Evolutionary conservation across 2,888 invertebrate species (phyloP), one percentile per base, ranked within the genome.

Genomic region (Meliscaeva auricollis): DNA sequence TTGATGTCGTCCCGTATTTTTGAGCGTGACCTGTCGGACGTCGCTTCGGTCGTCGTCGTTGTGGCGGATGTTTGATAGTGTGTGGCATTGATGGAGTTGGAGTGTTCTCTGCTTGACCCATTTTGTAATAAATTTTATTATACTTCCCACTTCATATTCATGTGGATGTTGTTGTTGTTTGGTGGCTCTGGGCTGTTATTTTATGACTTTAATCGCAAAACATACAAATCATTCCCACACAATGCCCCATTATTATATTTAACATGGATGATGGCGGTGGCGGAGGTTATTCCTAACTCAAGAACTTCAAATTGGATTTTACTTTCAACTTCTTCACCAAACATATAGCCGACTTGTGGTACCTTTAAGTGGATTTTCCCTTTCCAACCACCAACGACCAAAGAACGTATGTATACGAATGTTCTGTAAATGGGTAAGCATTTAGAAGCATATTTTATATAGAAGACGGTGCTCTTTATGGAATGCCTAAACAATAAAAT

Each of bases 151-250:
- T 69, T 70, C 17, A 11, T 48, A 4, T 11, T 2, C 8, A 46
- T 13, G n/a, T 48, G 17, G 26, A 60, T 22, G 30, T 15, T 32
- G 32, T 76, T 62, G 35, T 32, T 32, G 35, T 38, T 38, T 26
- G 2, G 70, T 46, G n/a, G n/a, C n/a, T n/a, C n/a, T n/a, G 48
- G 56, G 75, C 48, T 60, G 50, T 84, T 75, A 72, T 84, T 79
- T 80, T 80, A 79, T 75, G 84, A 80, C 75, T 84, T 84, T 84
- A 84, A 84, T 84, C 84, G 84, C 84, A 84, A 72, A 32, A 75
- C 75, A 84, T 80, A 84, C 84, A 84, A 84, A 84, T 84, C 84
- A 84, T 84, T 75, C 79, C 75, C 79, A 70, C 52, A 84, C 79
- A 84, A 84, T 84, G 66, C 74, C 60, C 62, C 75, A 80, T 84